phyloP scores from a whole-genome alignment of 2,797 vertebrate species.

The Myotis vivesi region DNA sequence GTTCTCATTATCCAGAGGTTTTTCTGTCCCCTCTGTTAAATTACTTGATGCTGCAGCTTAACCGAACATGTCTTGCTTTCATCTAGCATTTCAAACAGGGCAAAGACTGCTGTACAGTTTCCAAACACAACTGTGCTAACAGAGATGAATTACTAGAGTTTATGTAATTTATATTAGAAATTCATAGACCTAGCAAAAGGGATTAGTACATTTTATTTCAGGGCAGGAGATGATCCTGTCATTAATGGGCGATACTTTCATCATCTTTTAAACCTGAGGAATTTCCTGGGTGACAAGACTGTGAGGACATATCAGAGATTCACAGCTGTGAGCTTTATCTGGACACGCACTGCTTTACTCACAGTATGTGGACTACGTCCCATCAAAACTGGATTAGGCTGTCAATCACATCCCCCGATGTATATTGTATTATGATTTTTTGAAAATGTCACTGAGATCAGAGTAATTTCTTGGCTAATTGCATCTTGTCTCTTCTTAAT shows the following conservation, averaged over 20 bases:
- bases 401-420: conserved; percentile 94
- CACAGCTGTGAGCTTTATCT: conserved; percentile 99
- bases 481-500: conserved; percentile 99
- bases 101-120: conserved; percentile 94
- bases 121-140: conserved; percentile 99
- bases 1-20: conserved; percentile 89
- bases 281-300: conserved; percentile 98
- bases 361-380: conserved; percentile 92
- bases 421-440: conserved; percentile 99
- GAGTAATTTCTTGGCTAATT: conserved; percentile 99
- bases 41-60: conserved; percentile 94
- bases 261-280: conserved; percentile 99
- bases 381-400: conserved; percentile 99
- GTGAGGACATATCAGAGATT: conserved; percentile 98
- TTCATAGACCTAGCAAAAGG: conserved; percentile 99
- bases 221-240: conserved; percentile 99
- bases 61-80: conserved; percentile 93
- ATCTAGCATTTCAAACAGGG: conserved; percentile 96
- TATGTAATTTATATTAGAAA: conserved; percentile 99
- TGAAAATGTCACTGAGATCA: conserved; percentile 99
- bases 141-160: conserved; percentile 99
- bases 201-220: conserved; percentile 99
- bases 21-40: conserved; percentile 92
- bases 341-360: conserved; percentile 91
- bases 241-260: conserved; percentile 99